Base-by-base conservation (phyloP, 2,113 vertebrate species). In the Sciurus niger region DNA sequence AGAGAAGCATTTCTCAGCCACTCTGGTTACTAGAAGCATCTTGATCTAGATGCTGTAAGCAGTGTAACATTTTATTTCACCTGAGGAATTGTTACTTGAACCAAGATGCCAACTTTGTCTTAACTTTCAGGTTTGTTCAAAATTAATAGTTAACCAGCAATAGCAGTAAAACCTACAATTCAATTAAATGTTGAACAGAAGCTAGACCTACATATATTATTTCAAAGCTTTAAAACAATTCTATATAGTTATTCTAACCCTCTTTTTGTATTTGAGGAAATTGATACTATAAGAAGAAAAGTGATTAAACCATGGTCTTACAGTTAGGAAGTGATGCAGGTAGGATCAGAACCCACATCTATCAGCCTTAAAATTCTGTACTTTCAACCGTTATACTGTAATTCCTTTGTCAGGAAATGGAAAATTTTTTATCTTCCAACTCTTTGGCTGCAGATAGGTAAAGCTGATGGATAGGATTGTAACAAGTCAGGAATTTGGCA, bases 381-480 rank as follows among this genome's bases (percentile, higher is more conserved):
- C 46, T 46, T 96, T 94, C 83, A 82, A 24, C 82, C 20, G 46
- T 72, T 78, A 32, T 37, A 9, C 51, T 28, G 0, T 79, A 48
- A 13, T 65, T 10, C 55, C 34, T 94, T 93, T 94, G 68, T 94
- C 48, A 79, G 74, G 84, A 90, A 82, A 51, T 46, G 34, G 67
- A 83, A 51, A 60, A 4, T 68, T 53, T 72, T 37, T 2, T 72
- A 48, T 89, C 78, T 90, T 94, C 43, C 7, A 58, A 43, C 22
- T 22, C 88, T 28, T 60, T 94, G 37, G 20, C 40, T 63, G 9
- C n/a, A n/a, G 85, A 28, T 91, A 85, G 95, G 84, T 87, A 70
- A 96, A 92, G 51, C 74, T 79, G 51, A 65, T 96, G 87, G 55
- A n/a, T 84, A 76, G 46, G 43, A 93, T n/a, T 96, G 34, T 92